Conservation (phyloP, 2,888 invertebrate species). For the Tetragonisca angustula region DNA sequence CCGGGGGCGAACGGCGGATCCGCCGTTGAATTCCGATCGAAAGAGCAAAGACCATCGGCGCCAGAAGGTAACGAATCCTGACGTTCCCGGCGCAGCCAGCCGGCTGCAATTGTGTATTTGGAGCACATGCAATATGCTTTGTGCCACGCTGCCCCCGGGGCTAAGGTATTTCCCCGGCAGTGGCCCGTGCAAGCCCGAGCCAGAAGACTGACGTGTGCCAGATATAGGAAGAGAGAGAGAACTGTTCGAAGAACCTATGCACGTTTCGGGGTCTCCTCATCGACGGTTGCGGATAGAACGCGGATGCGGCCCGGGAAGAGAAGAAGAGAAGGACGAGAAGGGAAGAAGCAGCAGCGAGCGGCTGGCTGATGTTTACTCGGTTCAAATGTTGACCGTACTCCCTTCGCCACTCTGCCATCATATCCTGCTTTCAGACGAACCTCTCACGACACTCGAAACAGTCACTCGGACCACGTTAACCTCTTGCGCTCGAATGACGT, state of each 20-base stretch:
- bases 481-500: too few relatives aligned
- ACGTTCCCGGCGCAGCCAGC: not conserved
- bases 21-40: constrained; percentile 59
- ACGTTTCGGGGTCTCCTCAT: constrained; percentile 59
- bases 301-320: not conserved
- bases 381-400: constrained; percentile 81
- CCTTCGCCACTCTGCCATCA: constrained; percentile 70
- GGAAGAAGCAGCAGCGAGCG: constrained; percentile 41
- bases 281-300: constrained; percentile 35
- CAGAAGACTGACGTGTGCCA: constrained; percentile 63
- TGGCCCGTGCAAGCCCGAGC: constrained; percentile 49
- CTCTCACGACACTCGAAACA: constrained; percentile 54
- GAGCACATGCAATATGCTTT: constrained; percentile 74
- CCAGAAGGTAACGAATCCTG: constrained; percentile 64
- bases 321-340: constrained; percentile 5
- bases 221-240: constrained; percentile 8
- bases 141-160: constrained; percentile 60
- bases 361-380: constrained; percentile 72
- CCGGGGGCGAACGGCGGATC: constrained; percentile 37
- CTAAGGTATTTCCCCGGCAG: constrained; percentile 60
- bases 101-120: constrained; percentile 54
- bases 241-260: constrained; percentile 68
- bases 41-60: constrained; percentile 63
- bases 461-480: not conserved
- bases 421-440: constrained; percentile 75